Evolutionary conservation across 92 coral and sea anemone species (phyloP).

Genomic region (Epizoanthus stellaris): DNA sequence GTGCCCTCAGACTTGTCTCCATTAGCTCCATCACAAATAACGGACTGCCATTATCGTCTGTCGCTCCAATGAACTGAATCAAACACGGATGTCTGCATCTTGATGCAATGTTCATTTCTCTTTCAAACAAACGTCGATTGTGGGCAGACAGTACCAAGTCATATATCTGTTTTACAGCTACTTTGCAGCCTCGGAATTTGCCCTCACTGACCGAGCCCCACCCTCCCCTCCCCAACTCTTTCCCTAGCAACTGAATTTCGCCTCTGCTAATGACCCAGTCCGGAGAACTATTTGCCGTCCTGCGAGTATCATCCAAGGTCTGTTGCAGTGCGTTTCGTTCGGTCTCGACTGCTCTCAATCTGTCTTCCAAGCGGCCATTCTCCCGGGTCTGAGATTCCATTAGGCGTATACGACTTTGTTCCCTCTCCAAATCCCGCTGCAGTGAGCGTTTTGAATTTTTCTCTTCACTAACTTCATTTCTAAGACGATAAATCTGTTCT

Average conservation of each 20-base stretch:
- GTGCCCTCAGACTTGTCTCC: slow-evolving; percentile 70
- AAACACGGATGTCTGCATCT: slow-evolving; percentile 88
- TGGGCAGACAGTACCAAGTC: slow-evolving; percentile 82
- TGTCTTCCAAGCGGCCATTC: not conserved
- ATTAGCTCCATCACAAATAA: slow-evolving; percentile 82
- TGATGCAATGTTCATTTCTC: slow-evolving; percentile 92
- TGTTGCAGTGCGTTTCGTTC: not conserved
- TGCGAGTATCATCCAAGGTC: not conserved
- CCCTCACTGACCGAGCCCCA: slow-evolving; percentile 84
- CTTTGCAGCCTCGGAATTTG: slow-evolving; percentile 74
- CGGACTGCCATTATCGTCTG: slow-evolving; percentile 75
- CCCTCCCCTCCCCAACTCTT: slow-evolving; percentile 77
- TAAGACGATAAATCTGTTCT: not conserved
- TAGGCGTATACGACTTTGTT: not conserved
- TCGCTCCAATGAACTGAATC: slow-evolving; percentile 88
- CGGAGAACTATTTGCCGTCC: not conserved
- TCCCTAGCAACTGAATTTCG: slow-evolving; percentile 68
- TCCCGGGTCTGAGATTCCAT: not conserved
- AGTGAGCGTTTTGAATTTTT: not conserved
- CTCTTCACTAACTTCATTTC: not conserved
- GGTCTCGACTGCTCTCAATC: not conserved
- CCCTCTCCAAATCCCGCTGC: not conserved
- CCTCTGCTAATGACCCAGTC: slow-evolving; percentile 82
- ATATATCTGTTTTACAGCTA: slow-evolving; percentile 89
- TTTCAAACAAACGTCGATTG: slow-evolving; percentile 81